These are phyloP conservation scores for Whitmania pigra DNA, from an alignment of 1,140 invertebrate species.

Conservation along the genomic window DNA sequence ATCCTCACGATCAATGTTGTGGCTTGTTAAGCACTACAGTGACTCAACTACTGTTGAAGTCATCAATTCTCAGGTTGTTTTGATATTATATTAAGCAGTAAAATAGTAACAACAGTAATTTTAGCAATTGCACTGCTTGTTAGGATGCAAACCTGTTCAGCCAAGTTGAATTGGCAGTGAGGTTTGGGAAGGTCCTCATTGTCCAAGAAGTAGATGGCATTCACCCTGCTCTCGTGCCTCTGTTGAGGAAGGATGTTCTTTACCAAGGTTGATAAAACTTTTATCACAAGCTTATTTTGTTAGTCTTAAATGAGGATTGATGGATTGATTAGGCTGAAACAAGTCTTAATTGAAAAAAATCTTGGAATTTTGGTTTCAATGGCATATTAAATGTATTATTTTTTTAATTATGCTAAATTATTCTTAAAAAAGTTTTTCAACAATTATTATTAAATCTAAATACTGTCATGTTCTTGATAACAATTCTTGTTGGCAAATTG, in stretches of 20 bases:
- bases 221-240: constrained; percentile 54
- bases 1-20: constrained; percentile 64
- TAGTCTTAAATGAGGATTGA: no score
- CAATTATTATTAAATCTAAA: no score
- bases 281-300: not conserved
- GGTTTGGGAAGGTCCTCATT: constrained; percentile 83
- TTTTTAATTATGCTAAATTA: not conserved
- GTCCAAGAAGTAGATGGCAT: constrained; percentile 64
- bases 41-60: constrained; percentile 57
- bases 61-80: constrained; percentile 53
- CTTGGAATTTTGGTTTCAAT: no score
- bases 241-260: constrained; percentile 55
- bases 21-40: constrained; percentile 63
- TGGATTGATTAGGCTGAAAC: no score
- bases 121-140: not conserved
- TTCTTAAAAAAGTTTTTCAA: not conserved
- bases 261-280: constrained; percentile 47
- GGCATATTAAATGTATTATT: no score
- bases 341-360: no score
- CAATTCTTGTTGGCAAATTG: not conserved
- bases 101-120: not conserved
- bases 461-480: no score
- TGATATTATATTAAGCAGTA: not conserved
- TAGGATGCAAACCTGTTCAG: constrained; percentile 63
- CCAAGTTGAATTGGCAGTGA: constrained; percentile 68